Evolutionary conservation across 2,888 invertebrate species (phyloP).

Genomic region (Brassicogethes aeneus): DNA sequence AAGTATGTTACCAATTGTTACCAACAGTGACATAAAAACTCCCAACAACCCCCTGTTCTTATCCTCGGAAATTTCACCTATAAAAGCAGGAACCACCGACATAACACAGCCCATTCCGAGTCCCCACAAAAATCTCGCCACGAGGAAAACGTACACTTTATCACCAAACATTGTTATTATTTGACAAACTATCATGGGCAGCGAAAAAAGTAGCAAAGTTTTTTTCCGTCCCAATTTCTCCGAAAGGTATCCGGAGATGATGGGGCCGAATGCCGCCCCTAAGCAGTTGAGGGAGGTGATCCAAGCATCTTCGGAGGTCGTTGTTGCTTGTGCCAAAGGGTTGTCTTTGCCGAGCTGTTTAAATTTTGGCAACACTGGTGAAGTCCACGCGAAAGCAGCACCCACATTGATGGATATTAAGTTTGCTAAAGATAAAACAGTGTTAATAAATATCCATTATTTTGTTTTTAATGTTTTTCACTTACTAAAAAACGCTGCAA

Average conservation of each 20-base stretch:
- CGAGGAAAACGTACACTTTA: slow-evolving; percentile 31
- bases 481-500: too few relatives aligned
- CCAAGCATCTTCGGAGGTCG: slow-evolving; percentile 10
- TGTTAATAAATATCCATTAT: too few relatives aligned
- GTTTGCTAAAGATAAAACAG: slow-evolving; percentile 13
- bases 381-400: slow-evolving; percentile 18
- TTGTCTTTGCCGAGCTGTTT: slow-evolving; percentile 8
- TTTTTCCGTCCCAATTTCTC: slow-evolving; percentile 49
- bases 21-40: slow-evolving; percentile 62
- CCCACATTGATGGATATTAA: slow-evolving; percentile 16
- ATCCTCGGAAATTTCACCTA: slow-evolving; percentile 73
- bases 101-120: slow-evolving; percentile 57
- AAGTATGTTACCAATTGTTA: slow-evolving; percentile 54
- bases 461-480: too few relatives aligned
- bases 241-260: slow-evolving; percentile 7
- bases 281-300: slow-evolving; percentile 10
- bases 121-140: slow-evolving; percentile 50
- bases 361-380: slow-evolving; percentile 18
- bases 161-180: slow-evolving; percentile 8
- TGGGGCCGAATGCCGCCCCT: slow-evolving; percentile 9
- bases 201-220: slow-evolving; percentile 50
- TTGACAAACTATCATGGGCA: slow-evolving; percentile 52
- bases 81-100: slow-evolving; percentile 70
- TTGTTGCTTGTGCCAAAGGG: slow-evolving; percentile 6
- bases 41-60: slow-evolving; percentile 62